These are phyloP conservation scores for Bombylius discolor DNA, from an alignment of 2,888 invertebrate genomes.

Conservation along the genomic window DNA sequence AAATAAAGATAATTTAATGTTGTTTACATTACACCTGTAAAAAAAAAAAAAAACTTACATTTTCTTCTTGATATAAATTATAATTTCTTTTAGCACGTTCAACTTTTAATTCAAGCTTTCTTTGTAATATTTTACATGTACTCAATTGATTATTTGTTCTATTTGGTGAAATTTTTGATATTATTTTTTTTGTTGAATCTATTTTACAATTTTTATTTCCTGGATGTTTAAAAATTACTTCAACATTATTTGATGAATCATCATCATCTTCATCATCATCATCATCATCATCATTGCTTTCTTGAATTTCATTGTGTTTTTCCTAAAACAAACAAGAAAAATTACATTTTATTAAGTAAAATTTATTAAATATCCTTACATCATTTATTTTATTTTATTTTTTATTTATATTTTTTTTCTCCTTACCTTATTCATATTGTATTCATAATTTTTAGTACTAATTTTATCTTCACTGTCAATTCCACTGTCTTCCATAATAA, in stretches of 20 bases:
- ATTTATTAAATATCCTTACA: too few relatives aligned
- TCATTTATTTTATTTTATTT: too few relatives aligned
- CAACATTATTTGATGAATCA: constrained; percentile 16
- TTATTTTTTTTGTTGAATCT: not conserved
- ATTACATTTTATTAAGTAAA: too few relatives aligned
- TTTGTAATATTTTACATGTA: constrained; percentile 34
- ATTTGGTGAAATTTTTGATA: constrained; percentile 5
- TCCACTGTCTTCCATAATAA: constrained; percentile 30
- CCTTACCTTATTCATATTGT: not conserved
- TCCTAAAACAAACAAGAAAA: not conserved
- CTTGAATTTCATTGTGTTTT: constrained; percentile 1
- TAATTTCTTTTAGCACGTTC: constrained; percentile 36
- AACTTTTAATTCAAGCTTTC: constrained; percentile 36
- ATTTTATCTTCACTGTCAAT: constrained; percentile 33
- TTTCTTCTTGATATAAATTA: constrained; percentile 29
- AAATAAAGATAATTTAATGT: constrained; percentile 1
- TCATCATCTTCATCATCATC: constrained; percentile 16
- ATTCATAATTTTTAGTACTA: constrained; percentile 4
- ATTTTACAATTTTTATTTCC: not conserved
- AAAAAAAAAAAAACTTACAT: constrained; percentile 1
- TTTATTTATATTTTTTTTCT: not conserved
- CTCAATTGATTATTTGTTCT: constrained; percentile 23
- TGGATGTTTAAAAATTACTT: constrained; percentile 26
- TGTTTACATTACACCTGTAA: not conserved
- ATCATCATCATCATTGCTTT: constrained; percentile 20